These are phyloP conservation scores for Drosophila eugracilis DNA, from an alignment of 1,140 invertebrate genomes.

Conservation along the genomic window DNA sequence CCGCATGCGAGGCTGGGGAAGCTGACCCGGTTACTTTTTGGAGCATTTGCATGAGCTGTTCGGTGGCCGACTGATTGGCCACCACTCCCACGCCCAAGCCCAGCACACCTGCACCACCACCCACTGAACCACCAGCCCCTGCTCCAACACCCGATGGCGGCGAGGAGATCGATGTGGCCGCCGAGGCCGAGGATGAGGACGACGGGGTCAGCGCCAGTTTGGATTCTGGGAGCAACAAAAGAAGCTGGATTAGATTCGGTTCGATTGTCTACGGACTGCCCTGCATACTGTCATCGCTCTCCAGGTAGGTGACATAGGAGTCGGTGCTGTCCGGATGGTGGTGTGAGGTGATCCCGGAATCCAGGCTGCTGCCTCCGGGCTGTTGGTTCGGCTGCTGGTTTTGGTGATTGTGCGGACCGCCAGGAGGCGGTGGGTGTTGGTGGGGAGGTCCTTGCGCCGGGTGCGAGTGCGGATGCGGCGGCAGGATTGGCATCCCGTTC, in stretches of 20 bases:
- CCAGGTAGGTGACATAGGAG: conserved; percentile 95
- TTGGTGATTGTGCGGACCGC: conserved; percentile 34
- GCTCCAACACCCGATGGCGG: conserved; percentile 63
- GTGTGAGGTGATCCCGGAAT: conserved; percentile 85
- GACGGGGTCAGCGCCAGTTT: conserved; percentile 82
- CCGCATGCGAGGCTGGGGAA: conserved; percentile 60
- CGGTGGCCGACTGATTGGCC: conserved; percentile 78
- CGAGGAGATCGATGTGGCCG: conserved; percentile 79
- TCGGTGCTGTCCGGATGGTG: conserved; percentile 92
- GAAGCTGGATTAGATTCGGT: conserved; percentile 84
- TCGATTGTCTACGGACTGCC: conserved; percentile 87
- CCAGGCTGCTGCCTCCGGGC: conserved; percentile 84
- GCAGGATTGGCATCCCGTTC: conserved; percentile 86
- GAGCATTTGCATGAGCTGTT: conserved; percentile 83
- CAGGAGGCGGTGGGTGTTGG: conserved; percentile 34
- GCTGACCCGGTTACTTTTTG: conserved; percentile 79
- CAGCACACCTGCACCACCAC: conserved; percentile 38
- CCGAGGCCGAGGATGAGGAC: conserved; percentile 75
- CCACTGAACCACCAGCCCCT: conserved; percentile 42
- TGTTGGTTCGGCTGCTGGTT: conserved; percentile 59
- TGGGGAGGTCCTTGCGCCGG: conserved; percentile 76
- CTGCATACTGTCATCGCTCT: conserved; percentile 92
- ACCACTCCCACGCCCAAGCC: conserved; percentile 48
- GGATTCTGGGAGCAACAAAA: conserved; percentile 84
- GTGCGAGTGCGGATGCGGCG: conserved; percentile 83